phyloP scores from a whole-genome alignment of 2,888 invertebrate species.

The Drosophila limbata region DNA sequence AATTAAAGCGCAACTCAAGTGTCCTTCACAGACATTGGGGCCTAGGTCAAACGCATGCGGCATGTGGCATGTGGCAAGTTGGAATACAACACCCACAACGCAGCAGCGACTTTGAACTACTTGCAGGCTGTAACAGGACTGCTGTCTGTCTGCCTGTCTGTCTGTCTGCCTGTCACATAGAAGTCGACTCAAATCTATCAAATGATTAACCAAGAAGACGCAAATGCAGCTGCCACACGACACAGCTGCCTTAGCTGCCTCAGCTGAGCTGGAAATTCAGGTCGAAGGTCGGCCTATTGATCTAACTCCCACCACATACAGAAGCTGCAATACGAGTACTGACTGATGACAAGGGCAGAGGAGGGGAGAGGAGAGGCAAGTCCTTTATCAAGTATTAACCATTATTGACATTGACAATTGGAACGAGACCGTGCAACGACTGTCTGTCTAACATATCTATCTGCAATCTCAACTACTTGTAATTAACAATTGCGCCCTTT shows the following conservation, averaged over 20 bases:
- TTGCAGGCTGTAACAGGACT: slow-evolving; percentile 44
- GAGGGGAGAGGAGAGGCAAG: slow-evolving; percentile 1
- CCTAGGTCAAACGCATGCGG: slow-evolving; percentile 76
- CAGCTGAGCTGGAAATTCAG: slow-evolving; percentile 36
- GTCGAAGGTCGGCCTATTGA: slow-evolving; percentile 78
- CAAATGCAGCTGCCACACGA: slow-evolving; percentile 22
- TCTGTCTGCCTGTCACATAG: slow-evolving; percentile 38
- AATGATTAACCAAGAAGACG: slow-evolving; percentile 73
- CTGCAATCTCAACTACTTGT: slow-evolving; percentile 26
- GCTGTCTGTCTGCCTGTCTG: slow-evolving; percentile 14
- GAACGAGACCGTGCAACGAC: slow-evolving; percentile 46
- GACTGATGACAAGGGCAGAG: no score
- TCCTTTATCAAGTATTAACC: slow-evolving; percentile 70
- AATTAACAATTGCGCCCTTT: slow-evolving; percentile 63
- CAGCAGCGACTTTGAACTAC: slow-evolving; percentile 72
- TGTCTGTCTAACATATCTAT: slow-evolving; percentile 18
- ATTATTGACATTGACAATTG: slow-evolving; percentile 82
- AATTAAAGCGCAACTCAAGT: slow-evolving; percentile 81
- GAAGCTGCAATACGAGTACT: background rate
- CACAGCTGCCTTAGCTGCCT: slow-evolving; percentile 20
- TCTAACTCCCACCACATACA: slow-evolving; percentile 69
- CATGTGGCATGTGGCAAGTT: background rate
- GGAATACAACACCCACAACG: slow-evolving; percentile 20
- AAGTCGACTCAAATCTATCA: slow-evolving; percentile 71
- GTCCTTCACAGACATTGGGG: slow-evolving; percentile 80